A percentile compares a stretch with the other conserved stretches of the same genome.
Conservation (phyloP, 2,888 invertebrate genomes). For the Periphyllus acericola region DNA sequence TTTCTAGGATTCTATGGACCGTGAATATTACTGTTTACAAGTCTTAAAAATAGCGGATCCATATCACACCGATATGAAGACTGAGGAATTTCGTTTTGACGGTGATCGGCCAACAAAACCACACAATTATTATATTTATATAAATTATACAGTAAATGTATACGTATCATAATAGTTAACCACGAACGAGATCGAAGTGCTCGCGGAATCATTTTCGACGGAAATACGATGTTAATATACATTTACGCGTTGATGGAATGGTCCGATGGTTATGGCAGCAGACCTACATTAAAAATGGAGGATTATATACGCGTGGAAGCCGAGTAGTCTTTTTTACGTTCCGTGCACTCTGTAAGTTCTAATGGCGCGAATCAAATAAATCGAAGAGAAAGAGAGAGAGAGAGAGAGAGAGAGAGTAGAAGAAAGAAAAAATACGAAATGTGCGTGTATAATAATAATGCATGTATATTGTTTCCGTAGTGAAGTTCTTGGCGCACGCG, state of each 20-base stretch:
- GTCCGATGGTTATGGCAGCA: not conserved
- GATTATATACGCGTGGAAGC: not conserved
- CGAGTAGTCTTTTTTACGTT: not conserved
- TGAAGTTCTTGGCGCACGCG: slow-evolving; percentile 21
- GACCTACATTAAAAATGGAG: not conserved
- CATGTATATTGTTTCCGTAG: not conserved
- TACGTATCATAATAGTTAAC: not conserved
- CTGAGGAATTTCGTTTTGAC: not conserved
- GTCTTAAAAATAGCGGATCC: slow-evolving; percentile 17
- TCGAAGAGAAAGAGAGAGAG: not conserved
- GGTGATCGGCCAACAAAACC: not conserved
- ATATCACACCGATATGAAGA: not conserved
- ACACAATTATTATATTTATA: not conserved
- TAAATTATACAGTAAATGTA: no score
- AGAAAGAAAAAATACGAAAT: not conserved
- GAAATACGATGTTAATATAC: no score
- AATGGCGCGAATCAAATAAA: not conserved
- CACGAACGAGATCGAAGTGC: not conserved
- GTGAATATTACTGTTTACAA: slow-evolving; percentile 24
- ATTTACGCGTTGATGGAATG: no score
- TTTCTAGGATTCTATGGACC: not conserved
- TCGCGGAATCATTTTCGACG: no score
- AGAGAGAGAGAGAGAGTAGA: not conserved
- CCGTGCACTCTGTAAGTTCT: not conserved
- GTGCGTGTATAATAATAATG: not conserved